Conservation (phyloP, 2,888 invertebrate species). For the Allacma fusca region DNA sequence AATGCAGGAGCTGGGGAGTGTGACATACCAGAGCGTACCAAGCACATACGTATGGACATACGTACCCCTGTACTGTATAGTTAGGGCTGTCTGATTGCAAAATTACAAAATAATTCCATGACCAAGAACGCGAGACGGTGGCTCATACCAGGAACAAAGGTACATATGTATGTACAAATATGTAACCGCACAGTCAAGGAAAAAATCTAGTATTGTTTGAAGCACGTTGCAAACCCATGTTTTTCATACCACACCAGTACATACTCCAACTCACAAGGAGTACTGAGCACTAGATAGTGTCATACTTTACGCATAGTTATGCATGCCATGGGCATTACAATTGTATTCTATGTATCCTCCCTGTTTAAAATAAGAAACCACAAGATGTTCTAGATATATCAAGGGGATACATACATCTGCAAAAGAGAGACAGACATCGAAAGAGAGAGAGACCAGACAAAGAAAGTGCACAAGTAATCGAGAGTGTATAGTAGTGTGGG, state of each 20-base stretch:
- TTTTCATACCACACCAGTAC: background rate
- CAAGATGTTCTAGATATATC: slow-evolving; percentile 9
- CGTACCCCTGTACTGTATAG: no score
- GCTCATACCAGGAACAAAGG: background rate
- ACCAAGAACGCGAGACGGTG: background rate
- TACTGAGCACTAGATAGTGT: no score
- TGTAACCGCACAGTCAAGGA: no score
- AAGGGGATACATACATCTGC: background rate
- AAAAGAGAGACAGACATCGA: background rate
- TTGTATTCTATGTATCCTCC: background rate
- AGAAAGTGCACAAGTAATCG: background rate
- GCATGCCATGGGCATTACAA: no score
- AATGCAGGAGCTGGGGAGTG: no score
- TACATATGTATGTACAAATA: no score
- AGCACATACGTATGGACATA: no score
- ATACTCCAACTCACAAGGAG: no score
- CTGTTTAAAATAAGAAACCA: slow-evolving; percentile 4
- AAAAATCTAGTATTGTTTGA: no score
- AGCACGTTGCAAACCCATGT: no score
- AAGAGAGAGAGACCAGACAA: slow-evolving; percentile 1
- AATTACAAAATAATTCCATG: slow-evolving; percentile 1
- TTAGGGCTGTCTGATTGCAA: background rate
- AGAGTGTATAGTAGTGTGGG: background rate
- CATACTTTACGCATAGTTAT: no score
- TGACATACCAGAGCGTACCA: no score